These are phyloP conservation scores for Diadophis punctatus DNA, from an alignment of 2,113 vertebrate species.

Conservation along the genomic window DNA sequence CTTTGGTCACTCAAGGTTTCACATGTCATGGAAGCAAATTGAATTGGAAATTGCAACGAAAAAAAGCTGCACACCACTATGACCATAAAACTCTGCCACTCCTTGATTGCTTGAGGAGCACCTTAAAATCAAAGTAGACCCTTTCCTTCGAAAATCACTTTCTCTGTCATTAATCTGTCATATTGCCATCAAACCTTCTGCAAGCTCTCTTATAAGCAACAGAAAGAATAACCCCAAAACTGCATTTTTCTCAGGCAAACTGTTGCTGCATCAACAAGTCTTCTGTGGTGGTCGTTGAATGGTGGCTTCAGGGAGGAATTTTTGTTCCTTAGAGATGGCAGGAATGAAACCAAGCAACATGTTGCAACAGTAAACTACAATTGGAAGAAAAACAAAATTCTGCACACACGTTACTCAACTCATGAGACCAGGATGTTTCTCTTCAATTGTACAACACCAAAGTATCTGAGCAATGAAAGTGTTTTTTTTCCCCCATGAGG, in stretches of 20 bases:
- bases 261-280: neutral
- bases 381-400: neutral
- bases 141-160: conserved; percentile 24
- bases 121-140: conserved; percentile 48
- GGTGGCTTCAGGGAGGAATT: neutral
- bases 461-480: neutral
- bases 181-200: neutral
- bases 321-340: neutral
- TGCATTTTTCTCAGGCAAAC: neutral
- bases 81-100: conserved; percentile 30
- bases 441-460: neutral
- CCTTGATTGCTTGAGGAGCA: conserved; percentile 57
- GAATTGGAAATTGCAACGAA: conserved; percentile 32
- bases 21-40: conserved; percentile 20
- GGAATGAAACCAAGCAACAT: neutral
- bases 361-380: neutral
- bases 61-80: neutral
- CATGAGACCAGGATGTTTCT: neutral
- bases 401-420: too few species aligned
- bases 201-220: neutral
- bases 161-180: neutral
- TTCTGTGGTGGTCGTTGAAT: neutral
- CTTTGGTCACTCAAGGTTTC: neutral
- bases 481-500: neutral
- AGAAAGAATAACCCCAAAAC: neutral